phyloP scores from a whole-genome alignment of 35 echinoderm and acorn worm genomes.

The Apostichopus parvimensis region DNA sequence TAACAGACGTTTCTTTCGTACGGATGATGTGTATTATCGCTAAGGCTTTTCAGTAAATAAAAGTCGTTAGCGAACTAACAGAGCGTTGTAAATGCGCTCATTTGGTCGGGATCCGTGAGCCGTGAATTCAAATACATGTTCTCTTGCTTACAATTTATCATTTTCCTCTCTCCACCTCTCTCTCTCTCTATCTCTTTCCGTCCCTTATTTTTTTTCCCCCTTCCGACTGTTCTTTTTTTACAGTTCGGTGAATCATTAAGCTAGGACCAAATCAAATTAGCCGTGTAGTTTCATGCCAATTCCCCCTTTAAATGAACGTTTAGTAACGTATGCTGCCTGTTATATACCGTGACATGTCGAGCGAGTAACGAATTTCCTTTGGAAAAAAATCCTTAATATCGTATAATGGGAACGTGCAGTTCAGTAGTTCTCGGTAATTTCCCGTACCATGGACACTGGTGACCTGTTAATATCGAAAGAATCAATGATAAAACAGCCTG shows the following conservation, averaged over 20 bases:
- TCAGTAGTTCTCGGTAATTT: slow-evolving; percentile 22
- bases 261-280: slow-evolving; percentile 39
- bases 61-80: slow-evolving; percentile 15
- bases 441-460: neutral
- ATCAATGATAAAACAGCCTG: slow-evolving; percentile 34
- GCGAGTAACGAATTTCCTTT: slow-evolving; percentile 26
- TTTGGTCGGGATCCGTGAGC: slow-evolving; percentile 29
- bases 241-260: slow-evolving; percentile 40
- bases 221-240: neutral
- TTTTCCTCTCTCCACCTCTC: neutral
- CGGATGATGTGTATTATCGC: neutral
- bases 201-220: neutral
- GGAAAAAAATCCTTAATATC: neutral
- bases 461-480: slow-evolving; percentile 39
- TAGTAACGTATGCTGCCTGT: neutral
- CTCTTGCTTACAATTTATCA: neutral
- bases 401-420: slow-evolving; percentile 27
- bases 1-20: slow-evolving; percentile 27
- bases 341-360: slow-evolving; percentile 16
- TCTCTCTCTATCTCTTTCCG: too few relatives aligned
- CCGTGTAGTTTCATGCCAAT: slow-evolving; percentile 37
- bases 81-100: slow-evolving; percentile 21
- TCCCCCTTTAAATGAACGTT: slow-evolving; percentile 28
- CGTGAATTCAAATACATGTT: slow-evolving; percentile 40
- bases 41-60: slow-evolving; percentile 10